A percentile compares a stretch with the other conserved stretches of the same genome.
phyloP scores from a whole-genome alignment of 2,888 invertebrate species.

The Coecobrya sp. region DNA sequence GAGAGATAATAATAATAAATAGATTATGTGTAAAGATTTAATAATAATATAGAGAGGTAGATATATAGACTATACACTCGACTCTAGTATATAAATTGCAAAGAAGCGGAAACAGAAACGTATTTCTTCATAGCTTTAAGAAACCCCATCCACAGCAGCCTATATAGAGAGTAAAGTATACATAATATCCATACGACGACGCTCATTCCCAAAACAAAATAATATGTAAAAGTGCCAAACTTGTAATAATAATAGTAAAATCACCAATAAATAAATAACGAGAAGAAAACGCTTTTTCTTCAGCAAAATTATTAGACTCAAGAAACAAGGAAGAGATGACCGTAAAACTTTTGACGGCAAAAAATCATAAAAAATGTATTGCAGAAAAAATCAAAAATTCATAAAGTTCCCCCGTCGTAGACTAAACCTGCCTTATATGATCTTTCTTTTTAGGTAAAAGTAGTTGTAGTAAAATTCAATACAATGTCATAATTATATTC shows the following conservation, averaged over 20 bases:
- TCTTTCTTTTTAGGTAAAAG: too few species aligned
- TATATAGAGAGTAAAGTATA: conserved; percentile 1
- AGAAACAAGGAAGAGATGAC: conserved; percentile 35
- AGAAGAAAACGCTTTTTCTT: not conserved
- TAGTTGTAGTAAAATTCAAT: conserved; percentile 40
- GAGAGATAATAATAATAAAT: not conserved
- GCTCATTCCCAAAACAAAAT: conserved; percentile 21
- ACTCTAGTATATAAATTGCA: not conserved
- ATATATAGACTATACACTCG: too few species aligned
- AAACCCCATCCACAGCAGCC: conserved; percentile 9
- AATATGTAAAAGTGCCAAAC: not conserved
- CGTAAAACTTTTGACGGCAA: not conserved
- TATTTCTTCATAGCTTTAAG: conserved; percentile 6
- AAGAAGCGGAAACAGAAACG: conserved; percentile 3
- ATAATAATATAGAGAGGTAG: not conserved
- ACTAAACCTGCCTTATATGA: not conserved
- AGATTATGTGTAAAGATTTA: not conserved
- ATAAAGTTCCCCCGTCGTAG: conserved; percentile 6
- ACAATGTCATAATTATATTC: conserved; percentile 19
- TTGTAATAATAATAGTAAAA: not conserved
- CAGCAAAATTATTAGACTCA: conserved; percentile 25
- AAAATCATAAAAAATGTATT: conserved; percentile 12
- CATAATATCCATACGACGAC: conserved; percentile 3
- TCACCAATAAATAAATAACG: not conserved
- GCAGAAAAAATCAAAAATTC: conserved; percentile 7